A percentile compares a stretch with the other conserved stretches of the same genome.
These are phyloP conservation scores for Ditula angustiorana DNA, from an alignment of 2,888 invertebrate species.

Conservation along the genomic window DNA sequence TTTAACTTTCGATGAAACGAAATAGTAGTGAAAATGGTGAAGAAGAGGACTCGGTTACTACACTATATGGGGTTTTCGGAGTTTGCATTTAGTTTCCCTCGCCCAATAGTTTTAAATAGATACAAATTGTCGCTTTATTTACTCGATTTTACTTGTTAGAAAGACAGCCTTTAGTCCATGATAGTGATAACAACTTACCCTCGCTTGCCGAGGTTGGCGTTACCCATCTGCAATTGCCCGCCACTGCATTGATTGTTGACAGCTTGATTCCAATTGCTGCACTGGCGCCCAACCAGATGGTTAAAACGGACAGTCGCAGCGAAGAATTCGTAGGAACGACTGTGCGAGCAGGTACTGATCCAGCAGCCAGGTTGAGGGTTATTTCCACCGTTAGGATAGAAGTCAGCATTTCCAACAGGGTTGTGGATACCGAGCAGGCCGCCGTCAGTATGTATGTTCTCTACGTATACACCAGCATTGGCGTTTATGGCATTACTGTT, in stretches of 20 bases:
- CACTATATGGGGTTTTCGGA: too few species aligned
- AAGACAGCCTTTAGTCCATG: background rate
- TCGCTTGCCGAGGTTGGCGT: conserved; percentile 55
- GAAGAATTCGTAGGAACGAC: conserved; percentile 61
- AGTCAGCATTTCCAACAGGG: conserved; percentile 63
- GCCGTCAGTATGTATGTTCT: conserved; percentile 73
- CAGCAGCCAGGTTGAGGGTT: conserved; percentile 70
- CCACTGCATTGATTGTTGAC: conserved; percentile 57
- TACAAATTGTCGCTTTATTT: too few species aligned
- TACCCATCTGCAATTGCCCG: conserved; percentile 58
- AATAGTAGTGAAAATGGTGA: too few species aligned
- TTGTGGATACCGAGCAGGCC: conserved; percentile 65
- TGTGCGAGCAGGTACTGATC: conserved; percentile 65
- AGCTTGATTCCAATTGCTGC: conserved; percentile 58
- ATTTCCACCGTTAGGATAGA: conserved; percentile 75
- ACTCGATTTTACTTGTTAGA: too few species aligned
- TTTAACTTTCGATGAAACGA: too few species aligned
- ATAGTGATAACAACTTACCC: conserved; percentile 52
- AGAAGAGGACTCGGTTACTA: too few species aligned
- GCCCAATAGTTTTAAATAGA: too few species aligned
- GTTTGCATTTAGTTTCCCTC: too few species aligned
- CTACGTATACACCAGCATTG: conserved; percentile 64
- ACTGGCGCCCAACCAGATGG: conserved; percentile 60
- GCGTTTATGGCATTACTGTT: conserved; percentile 59
- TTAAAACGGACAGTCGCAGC: conserved; percentile 63